Base-by-base conservation (phyloP, 2,888 invertebrate species). In the Pycnomerus fuliginosus region DNA sequence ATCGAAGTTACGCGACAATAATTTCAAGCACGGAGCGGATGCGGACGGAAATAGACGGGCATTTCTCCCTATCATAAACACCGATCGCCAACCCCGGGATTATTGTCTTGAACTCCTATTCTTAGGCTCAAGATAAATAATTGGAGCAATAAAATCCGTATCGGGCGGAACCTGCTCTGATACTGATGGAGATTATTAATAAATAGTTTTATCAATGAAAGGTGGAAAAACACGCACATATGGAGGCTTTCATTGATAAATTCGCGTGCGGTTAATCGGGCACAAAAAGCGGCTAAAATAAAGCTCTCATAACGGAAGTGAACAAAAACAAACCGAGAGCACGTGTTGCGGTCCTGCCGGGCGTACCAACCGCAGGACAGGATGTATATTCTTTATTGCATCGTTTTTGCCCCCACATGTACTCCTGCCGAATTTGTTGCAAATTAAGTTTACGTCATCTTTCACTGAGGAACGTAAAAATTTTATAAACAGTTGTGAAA, bases 241-340 rank as follows among this genome's bases (percentile, higher is more conserved):
- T n/a, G n/a, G n/a, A n/a, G n/a, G n/a, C n/a, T 48, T 48, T 44
- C 51, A 49, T 53, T 51, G 54, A 45, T 48, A 40, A 50, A 50
- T 47, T 45, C 44, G 37, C 43, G 40, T 47, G 47, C 48, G 46
- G 42, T 47, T 48, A 48, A 35, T 48, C 38, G 16, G 16, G 11
- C 23, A 34, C 33, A 52, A 53, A 49, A 49, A 46, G 37, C 49
- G 44, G 48, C 41, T 35, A 42, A 36, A 27, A 17, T 11, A 35
- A 52, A 48, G 47, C 46, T 50, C 46, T 47, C 39, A 38, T 43
- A 44, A 48, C 62, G 64, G 64, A 64, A 63, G 56, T 54, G 56
- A 57, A 56, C 54, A 62, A 62, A 62, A 61, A 62, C 59, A 62
- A 62, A 64, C 56, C 58, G 56, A 54, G 55, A 63, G 64, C 64